Percentiles rank a stretch among this genome's conserved stretches.
Conservation (phyloP, 2,113 vertebrate genomes). For the Nasalis larvatus region DNA sequence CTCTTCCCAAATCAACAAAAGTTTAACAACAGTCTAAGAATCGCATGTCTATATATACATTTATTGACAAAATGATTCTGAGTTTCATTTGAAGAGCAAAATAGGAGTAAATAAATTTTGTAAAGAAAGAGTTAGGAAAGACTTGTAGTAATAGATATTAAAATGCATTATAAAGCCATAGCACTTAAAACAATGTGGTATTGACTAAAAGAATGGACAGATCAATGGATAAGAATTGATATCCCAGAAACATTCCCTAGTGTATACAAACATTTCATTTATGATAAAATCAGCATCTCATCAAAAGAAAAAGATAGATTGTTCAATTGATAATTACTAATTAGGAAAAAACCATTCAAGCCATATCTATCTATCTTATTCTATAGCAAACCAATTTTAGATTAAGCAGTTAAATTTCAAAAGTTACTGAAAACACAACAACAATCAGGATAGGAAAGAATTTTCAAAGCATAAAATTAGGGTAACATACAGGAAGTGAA, state of each 20-base stretch:
- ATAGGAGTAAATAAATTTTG: background rate
- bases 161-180: background rate
- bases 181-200: slow-evolving; percentile 15
- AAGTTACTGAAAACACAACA: background rate
- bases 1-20: background rate
- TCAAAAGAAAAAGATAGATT: slow-evolving; percentile 18
- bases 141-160: background rate
- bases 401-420: background rate
- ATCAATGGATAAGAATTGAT: background rate
- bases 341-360: background rate
- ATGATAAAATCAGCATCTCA: background rate
- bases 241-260: background rate
- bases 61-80: background rate
- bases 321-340: background rate
- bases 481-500: background rate
- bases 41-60: background rate
- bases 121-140: background rate
- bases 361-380: background rate
- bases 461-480: background rate
- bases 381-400: background rate
- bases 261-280: background rate
- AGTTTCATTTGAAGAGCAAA: background rate
- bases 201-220: background rate
- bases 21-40: background rate
- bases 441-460: background rate